These are phyloP conservation scores for Gallirallus australis DNA, from an alignment of 2,797 vertebrate species.

Conservation along the genomic window DNA sequence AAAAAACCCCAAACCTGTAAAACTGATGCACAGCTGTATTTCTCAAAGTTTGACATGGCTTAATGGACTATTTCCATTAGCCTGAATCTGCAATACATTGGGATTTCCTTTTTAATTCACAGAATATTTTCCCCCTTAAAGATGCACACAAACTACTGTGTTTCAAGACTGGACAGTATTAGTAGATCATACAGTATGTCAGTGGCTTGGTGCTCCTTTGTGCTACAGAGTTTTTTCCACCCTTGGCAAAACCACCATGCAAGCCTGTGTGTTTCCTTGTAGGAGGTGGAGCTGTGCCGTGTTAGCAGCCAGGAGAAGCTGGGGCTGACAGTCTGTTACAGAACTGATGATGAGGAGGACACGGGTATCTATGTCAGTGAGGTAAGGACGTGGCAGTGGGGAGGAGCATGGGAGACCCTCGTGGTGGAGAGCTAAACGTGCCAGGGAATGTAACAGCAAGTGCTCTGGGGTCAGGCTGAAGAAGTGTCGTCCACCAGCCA, in stretches of 20 bases:
- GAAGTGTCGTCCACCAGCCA: constrained; percentile 22
- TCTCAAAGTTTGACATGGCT: neutral
- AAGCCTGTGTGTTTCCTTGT: constrained; percentile 8
- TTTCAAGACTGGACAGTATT: neutral
- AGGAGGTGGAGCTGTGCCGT: constrained; percentile 95
- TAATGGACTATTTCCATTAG: neutral
- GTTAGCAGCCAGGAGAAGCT: constrained; percentile 93
- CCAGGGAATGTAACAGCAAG: neutral
- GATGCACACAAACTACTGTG: neutral
- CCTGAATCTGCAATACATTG: neutral
- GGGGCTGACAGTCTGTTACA: constrained; percentile 95
- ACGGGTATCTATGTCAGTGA: constrained; percentile 94
- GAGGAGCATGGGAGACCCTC: neutral
- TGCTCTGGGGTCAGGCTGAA: neutral
- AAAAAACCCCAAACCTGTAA: neutral
- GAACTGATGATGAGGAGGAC: constrained; percentile 96
- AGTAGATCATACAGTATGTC: neutral
- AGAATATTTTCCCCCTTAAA: neutral
- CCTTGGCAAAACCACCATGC: neutral
- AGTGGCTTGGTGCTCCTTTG: neutral
- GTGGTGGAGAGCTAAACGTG: neutral
- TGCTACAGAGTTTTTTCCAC: neutral
- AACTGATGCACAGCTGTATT: neutral
- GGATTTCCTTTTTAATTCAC: neutral
- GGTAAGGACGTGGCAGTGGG: constrained; percentile 77